Conservation (phyloP, 1,140 invertebrate species). For the Atopsyche davidsoni region DNA sequence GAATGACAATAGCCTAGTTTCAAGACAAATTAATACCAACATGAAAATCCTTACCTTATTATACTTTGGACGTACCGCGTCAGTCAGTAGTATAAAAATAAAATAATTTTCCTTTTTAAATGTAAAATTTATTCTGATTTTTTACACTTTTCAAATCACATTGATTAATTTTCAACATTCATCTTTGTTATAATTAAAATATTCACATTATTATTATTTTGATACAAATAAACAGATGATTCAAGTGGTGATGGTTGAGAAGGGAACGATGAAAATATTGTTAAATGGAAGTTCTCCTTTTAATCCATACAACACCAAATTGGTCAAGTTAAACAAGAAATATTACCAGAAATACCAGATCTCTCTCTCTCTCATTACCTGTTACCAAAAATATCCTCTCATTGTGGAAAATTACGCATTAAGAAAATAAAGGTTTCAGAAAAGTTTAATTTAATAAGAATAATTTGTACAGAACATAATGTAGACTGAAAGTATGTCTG, state of each 20-base stretch:
- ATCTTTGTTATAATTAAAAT: slow-evolving; percentile 50
- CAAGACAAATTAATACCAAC: too few species aligned
- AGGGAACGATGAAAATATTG: slow-evolving; percentile 8
- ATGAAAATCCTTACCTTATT: too few species aligned
- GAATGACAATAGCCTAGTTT: too few species aligned
- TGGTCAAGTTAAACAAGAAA: slow-evolving; percentile 29
- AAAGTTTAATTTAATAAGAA: too few species aligned
- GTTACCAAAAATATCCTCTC: too few species aligned
- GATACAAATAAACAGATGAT: slow-evolving; percentile 22
- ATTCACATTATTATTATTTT: slow-evolving; percentile 44
- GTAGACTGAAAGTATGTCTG: too few species aligned
- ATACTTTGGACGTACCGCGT: too few species aligned
- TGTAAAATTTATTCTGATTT: slow-evolving; percentile 53
- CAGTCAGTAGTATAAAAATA: too few species aligned
- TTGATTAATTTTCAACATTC: slow-evolving; percentile 49
- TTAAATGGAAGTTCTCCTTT: slow-evolving; percentile 19
- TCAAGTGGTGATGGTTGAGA: slow-evolving; percentile 16
- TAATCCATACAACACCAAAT: slow-evolving; percentile 31
- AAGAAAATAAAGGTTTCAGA: too few species aligned
- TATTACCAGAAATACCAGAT: slow-evolving; percentile 29
- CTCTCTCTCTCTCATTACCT: too few species aligned
- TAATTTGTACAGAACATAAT: too few species aligned
- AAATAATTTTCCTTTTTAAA: slow-evolving; percentile 34
- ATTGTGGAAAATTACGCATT: too few species aligned
- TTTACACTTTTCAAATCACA: slow-evolving; percentile 51